These are phyloP conservation scores for Apogon talboti DNA, from an alignment of 2,797 vertebrate species.

Conservation along the genomic window DNA sequence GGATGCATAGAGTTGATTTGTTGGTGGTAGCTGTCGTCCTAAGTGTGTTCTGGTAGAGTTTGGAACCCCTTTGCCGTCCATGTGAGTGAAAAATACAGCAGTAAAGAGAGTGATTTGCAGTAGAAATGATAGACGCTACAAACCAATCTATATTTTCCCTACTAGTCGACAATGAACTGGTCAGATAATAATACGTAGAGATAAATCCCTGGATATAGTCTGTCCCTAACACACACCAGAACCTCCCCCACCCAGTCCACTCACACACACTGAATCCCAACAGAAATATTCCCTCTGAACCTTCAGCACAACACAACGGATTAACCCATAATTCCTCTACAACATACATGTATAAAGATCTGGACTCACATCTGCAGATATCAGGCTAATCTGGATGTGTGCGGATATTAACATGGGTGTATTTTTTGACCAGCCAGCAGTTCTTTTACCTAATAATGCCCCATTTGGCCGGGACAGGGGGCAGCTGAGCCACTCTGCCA, in stretches of 20 bases:
- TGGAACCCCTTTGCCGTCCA: no score
- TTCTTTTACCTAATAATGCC: slow-evolving; percentile 66
- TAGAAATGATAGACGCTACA: slow-evolving; percentile 15
- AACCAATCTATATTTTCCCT: slow-evolving; percentile 42
- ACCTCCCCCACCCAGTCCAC: slow-evolving; percentile 20
- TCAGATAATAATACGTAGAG: slow-evolving; percentile 59
- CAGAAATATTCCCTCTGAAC: slow-evolving; percentile 50
- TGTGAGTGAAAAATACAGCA: background rate
- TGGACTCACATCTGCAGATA: slow-evolving; percentile 51
- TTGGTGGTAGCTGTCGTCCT: no score
- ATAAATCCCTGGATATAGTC: slow-evolving; percentile 69
- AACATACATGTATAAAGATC: slow-evolving; percentile 48
- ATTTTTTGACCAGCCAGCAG: slow-evolving; percentile 59
- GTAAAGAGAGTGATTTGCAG: no score
- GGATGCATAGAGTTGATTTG: no score
- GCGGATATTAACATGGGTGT: slow-evolving; percentile 42
- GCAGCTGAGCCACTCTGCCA: slow-evolving; percentile 50
- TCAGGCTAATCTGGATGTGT: slow-evolving; percentile 62
- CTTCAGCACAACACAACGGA: slow-evolving; percentile 46
- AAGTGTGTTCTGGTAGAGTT: no score
- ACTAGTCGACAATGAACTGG: slow-evolving; percentile 56
- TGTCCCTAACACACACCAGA: slow-evolving; percentile 44
- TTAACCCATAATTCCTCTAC: slow-evolving; percentile 66
- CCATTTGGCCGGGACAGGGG: slow-evolving; percentile 40
- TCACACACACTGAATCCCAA: slow-evolving; percentile 30